Conservation (phyloP, 2,797 vertebrate species). For the Liasis olivaceus region DNA sequence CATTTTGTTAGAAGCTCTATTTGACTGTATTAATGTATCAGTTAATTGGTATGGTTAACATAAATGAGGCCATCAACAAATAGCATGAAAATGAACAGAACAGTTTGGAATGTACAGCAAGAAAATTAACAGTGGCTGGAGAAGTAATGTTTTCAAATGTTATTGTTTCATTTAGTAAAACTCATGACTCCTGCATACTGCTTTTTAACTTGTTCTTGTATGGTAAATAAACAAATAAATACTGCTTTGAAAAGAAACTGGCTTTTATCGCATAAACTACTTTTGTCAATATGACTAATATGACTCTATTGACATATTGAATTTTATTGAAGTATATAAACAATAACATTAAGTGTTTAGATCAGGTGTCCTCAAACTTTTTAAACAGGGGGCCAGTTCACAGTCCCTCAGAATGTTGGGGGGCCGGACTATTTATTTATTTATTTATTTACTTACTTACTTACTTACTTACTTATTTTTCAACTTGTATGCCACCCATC, state of each 20-base stretch:
- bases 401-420: no score
- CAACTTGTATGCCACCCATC: no score
- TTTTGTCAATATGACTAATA: neutral
- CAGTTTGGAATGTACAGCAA: slow-evolving; percentile 46
- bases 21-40: slow-evolving; percentile 68
- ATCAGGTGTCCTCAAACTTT: no score
- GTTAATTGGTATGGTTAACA: slow-evolving; percentile 63
- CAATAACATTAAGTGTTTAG: slow-evolving; percentile 29
- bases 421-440: no score
- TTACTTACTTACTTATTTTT: no score
- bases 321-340: neutral
- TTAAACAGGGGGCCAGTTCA: no score
- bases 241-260: neutral
- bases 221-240: neutral
- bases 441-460: no score
- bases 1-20: slow-evolving; percentile 62
- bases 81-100: slow-evolving; percentile 35
- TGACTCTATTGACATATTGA: neutral
- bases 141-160: slow-evolving; percentile 69
- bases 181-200: slow-evolving; percentile 64
- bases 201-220: slow-evolving; percentile 62
- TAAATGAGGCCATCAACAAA: slow-evolving; percentile 56
- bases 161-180: slow-evolving; percentile 77
- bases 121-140: slow-evolving; percentile 68
- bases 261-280: slow-evolving; percentile 49